phyloP scores from a whole-genome alignment of 2,888 invertebrate species.

The Uropetala carovei region DNA sequence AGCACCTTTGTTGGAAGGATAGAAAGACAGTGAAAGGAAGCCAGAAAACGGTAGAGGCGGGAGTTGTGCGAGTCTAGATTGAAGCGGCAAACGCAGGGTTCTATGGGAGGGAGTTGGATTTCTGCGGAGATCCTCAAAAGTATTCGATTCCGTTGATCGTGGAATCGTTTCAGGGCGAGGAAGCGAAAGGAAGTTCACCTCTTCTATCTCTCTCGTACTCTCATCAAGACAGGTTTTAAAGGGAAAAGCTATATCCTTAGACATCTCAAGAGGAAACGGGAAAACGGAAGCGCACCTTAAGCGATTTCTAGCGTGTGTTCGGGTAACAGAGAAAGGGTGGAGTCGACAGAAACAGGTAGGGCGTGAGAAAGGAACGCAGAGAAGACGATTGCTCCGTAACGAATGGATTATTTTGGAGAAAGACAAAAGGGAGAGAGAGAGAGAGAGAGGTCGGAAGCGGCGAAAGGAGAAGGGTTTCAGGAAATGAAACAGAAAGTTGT shows the following conservation, averaged over 20 bases:
- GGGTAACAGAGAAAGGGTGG: conserved; percentile 54
- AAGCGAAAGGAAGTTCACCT: background rate
- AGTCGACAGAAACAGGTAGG: conserved; percentile 50
- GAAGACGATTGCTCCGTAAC: conserved; percentile 31
- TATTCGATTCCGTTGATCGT: conserved; percentile 57
- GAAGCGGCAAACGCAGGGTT: background rate
- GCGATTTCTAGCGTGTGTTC: conserved; percentile 52
- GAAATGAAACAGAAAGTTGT: too few species aligned
- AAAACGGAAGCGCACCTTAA: conserved; percentile 28
- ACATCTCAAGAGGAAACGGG: background rate
- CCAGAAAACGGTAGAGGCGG: background rate
- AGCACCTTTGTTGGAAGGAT: background rate
- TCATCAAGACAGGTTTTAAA: conserved; percentile 33
- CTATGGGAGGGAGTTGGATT: background rate
- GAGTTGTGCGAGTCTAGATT: background rate
- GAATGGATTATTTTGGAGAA: conserved; percentile 37
- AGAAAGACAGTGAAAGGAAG: background rate
- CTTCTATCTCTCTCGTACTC: background rate
- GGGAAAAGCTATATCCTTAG: conserved; percentile 4
- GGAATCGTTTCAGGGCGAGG: conserved; percentile 20
- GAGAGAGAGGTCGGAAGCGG: background rate
- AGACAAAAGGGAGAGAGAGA: background rate
- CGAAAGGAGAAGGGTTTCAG: too few species aligned
- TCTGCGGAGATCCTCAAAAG: conserved; percentile 21
- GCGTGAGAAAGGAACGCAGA: background rate